Evolutionary conservation across 2,888 invertebrate species (phyloP).

Genomic region (Hirtodrosophila confusa): DNA sequence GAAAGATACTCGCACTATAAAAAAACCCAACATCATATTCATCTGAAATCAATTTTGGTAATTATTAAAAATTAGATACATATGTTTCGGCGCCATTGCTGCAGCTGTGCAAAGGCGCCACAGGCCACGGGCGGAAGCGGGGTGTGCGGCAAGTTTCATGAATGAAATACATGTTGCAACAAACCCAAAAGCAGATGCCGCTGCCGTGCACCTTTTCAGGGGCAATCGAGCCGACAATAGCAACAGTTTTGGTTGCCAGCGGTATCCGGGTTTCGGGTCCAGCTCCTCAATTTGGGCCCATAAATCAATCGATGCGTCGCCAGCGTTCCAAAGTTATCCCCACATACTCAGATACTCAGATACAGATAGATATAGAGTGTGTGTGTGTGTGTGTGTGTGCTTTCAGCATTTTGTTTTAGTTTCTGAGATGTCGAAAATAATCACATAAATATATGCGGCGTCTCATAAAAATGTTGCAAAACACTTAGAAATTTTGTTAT

Average conservation of each 20-base stretch:
- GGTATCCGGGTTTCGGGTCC: slow-evolving; percentile 44
- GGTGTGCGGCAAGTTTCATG: slow-evolving; percentile 36
- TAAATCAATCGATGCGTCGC: slow-evolving; percentile 82
- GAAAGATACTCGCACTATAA: slow-evolving; percentile 1
- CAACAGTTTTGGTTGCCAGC: slow-evolving; percentile 39
- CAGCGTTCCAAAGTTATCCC: slow-evolving; percentile 50
- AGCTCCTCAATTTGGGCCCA: slow-evolving; percentile 75
- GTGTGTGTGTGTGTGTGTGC: slow-evolving; percentile 10
- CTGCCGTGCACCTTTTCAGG: slow-evolving; percentile 40
- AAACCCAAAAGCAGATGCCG: slow-evolving; percentile 30
- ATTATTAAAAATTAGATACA: slow-evolving; percentile 75
- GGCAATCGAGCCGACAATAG: slow-evolving; percentile 25
- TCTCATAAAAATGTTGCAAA: slow-evolving; percentile 65
- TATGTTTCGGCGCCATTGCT: slow-evolving; percentile 57
- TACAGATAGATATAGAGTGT: too few relatives aligned
- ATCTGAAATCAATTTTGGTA: slow-evolving; percentile 67
- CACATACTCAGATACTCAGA: slow-evolving; percentile 11
- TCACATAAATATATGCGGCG: slow-evolving; percentile 19
- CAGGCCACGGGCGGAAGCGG: slow-evolving; percentile 1
- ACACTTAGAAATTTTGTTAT: slow-evolving; percentile 57
- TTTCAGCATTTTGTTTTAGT: slow-evolving; percentile 23
- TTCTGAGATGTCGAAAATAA: slow-evolving; percentile 25
- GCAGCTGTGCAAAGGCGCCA: slow-evolving; percentile 40
- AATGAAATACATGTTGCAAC: slow-evolving; percentile 47
- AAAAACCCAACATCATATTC: slow-evolving; percentile 26